Evolutionary conservation across 92 coral and sea anemone genomes (phyloP), one percentile per base, ranked within the genome.

Genomic region (Porites cylindrica): DNA sequence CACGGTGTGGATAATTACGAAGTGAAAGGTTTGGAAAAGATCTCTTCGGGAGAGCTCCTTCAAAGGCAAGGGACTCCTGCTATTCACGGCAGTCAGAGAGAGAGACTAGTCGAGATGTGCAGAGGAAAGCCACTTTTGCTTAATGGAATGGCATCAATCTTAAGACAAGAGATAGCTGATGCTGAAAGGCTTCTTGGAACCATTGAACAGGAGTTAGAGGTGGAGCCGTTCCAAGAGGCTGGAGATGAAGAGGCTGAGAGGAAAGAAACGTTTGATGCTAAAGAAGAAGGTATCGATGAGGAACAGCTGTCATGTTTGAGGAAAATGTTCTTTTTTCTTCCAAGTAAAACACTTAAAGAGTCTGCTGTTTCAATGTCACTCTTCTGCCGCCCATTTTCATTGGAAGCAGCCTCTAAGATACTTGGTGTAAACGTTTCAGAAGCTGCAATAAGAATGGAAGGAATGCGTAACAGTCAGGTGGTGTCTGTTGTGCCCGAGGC

Each of bases 41-140:
- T 47, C 13, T 59, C 63, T 8, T 78, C 89, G 12, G 76, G 73
- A 20, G 66, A 80, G 10, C 74, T 91, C 18, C 72, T 91, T 43
- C 82, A 65, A 47, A 68, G 47, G 47, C 47, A 38, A 38, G 47
- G 47, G 47, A 38, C 47, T 0, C 47, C 47, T 4, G 47, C 6
- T 51, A n/a, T 80, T 38, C 50, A 23, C 12, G 66, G 38, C 8
- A 38, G 18, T 8, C 69, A 84, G 14, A 85, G 53, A 29, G 66
- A 66, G 2, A 51, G 77, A 50, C 80, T 91, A 8, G 43, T 63
- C 4, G 14, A 64, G 9, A 24, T 88, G 66, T 93, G 96, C 72
- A 10, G 18, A 11, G 91, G 91, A 56, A 91, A 88, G 47, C 96
- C 96, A 0, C 73, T 93, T 0, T 64, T 85, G 29, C 82, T 93